phyloP scores from a whole-genome alignment of 2,113 vertebrate genomes.

The Cryptomyrus ogoouensis region DNA sequence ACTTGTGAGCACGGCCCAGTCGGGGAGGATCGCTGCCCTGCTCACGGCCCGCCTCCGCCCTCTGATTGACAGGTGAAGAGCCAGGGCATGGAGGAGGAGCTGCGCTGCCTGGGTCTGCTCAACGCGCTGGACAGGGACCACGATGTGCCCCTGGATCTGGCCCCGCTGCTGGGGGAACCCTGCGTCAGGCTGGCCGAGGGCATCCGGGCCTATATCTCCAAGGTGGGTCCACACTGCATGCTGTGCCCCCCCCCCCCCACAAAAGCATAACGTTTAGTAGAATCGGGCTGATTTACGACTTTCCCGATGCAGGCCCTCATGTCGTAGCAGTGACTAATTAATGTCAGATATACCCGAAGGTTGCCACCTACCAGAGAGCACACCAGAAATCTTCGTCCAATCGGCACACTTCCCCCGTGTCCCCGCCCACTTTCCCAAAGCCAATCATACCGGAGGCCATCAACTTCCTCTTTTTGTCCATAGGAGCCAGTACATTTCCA shows the following conservation, averaged over 20 bases:
- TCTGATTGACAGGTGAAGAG: conserved; percentile 55
- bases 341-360: not conserved
- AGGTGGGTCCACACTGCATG: conserved; percentile 51
- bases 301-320: not conserved
- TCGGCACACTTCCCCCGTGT: not conserved
- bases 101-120: conserved; percentile 71
- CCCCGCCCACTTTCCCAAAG: not conserved
- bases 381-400: not conserved
- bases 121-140: conserved; percentile 63
- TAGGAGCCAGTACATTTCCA: not conserved
- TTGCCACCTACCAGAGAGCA: not conserved
- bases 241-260: too few species aligned
- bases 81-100: conserved; percentile 67
- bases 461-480: not conserved
- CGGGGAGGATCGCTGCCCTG: not conserved
- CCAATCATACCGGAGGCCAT: not conserved
- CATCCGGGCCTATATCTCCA: conserved; percentile 74
- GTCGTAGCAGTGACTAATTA: not conserved
- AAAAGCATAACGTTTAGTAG: not conserved
- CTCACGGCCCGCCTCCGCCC: not conserved
- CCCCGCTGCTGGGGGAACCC: conserved; percentile 66
- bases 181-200: conserved; percentile 75
- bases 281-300: not conserved
- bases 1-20: not conserved
- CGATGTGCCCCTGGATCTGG: conserved; percentile 66